Evolutionary conservation across 1,140 invertebrate genomes (phyloP).

Genomic region (Pachypeltis micranthus): DNA sequence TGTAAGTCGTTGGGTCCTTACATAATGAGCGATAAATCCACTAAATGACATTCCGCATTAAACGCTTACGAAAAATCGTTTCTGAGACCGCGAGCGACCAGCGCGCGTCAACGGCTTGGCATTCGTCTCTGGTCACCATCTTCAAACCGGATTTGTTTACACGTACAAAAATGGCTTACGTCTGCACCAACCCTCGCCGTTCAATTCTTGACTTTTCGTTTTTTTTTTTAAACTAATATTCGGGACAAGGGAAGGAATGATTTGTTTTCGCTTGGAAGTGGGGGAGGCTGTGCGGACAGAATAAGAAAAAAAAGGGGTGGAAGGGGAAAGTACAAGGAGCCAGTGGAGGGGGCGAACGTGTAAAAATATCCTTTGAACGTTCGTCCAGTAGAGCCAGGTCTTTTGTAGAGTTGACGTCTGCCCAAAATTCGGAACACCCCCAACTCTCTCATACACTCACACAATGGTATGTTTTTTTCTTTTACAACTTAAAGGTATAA

Average conservation of each 20-base stretch:
- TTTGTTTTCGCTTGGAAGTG: no score
- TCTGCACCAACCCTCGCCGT: no score
- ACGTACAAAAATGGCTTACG: not conserved
- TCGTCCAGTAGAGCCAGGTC: slow-evolving; percentile 9
- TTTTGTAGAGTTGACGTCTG: not conserved
- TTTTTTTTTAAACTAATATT: not conserved
- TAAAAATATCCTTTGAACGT: not conserved
- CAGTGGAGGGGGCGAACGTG: not conserved
- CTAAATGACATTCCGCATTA: no score
- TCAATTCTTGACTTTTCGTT: no score
- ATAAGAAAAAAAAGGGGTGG: not conserved
- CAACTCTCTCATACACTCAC: not conserved
- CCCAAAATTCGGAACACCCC: not conserved
- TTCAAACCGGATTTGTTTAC: slow-evolving; percentile 1
- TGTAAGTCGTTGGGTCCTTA: no score
- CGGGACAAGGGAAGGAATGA: no score
- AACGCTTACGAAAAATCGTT: no score
- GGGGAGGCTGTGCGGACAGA: not conserved
- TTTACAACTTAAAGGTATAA: not conserved
- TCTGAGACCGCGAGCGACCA: no score
- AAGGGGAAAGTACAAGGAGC: not conserved
- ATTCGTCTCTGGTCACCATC: not conserved
- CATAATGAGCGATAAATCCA: no score
- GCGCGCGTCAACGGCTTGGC: no score
- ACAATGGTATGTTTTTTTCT: not conserved